A percentile compares a stretch with the other conserved stretches of the same genome.
Conservation (phyloP, 1,140 invertebrate genomes). For the Cryptotermes secundus region DNA sequence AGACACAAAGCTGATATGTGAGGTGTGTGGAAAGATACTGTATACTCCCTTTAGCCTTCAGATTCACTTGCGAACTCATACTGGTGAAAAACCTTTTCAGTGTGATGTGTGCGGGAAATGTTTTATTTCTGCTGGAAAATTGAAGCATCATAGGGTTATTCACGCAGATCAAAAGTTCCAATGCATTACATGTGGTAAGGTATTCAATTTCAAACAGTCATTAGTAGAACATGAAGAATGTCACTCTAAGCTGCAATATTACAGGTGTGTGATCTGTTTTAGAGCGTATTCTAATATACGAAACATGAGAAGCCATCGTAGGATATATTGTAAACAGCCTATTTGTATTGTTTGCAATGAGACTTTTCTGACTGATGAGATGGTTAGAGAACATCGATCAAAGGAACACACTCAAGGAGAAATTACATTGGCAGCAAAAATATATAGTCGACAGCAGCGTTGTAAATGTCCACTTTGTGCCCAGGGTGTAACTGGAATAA, state of each 20-base stretch:
- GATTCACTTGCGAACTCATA: neutral
- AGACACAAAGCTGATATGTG: neutral
- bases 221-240: neutral
- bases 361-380: neutral
- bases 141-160: neutral
- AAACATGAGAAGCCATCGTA: neutral
- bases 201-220: neutral
- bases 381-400: neutral
- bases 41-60: neutral
- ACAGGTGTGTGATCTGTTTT: neutral
- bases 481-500: too few species aligned
- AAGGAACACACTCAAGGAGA: too few species aligned
- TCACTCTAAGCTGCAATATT: neutral
- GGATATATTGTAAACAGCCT: neutral
- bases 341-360: neutral
- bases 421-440: too few species aligned
- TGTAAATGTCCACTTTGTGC: too few species aligned
- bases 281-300: neutral
- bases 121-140: neutral
- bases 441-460: too few species aligned
- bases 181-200: neutral
- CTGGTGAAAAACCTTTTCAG: constrained; percentile 3
- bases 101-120: neutral
- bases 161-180: neutral
- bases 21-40: neutral